A percentile compares a stretch with the other conserved stretches of the same genome.
These are phyloP conservation scores for Vulpes lagopus DNA, from an alignment of 2,113 vertebrate genomes.

Conservation along the genomic window DNA sequence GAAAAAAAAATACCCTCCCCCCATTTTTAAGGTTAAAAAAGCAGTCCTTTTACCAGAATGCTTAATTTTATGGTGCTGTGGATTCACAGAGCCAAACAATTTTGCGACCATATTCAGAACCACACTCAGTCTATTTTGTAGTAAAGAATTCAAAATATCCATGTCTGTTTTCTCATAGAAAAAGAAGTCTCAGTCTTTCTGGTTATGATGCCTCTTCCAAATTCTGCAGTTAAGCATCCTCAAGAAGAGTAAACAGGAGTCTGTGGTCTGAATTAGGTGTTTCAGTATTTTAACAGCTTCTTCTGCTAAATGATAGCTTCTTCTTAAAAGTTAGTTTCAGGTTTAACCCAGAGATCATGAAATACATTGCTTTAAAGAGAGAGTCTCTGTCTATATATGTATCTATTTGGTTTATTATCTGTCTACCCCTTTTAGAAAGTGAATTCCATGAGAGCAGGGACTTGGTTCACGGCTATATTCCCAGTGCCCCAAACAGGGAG, in stretches of 20 bases:
- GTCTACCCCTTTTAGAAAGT: background rate
- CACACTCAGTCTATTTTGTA: conserved; percentile 52
- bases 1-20: background rate
- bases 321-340: conserved; percentile 20
- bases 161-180: conserved; percentile 65
- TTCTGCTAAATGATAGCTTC: conserved; percentile 45
- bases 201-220: background rate
- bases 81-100: conserved; percentile 28
- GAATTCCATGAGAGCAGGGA: background rate
- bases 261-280: conserved; percentile 51
- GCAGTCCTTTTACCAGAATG: conserved; percentile 27
- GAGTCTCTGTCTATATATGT: background rate
- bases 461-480: background rate
- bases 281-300: conserved; percentile 31
- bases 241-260: conserved; percentile 23
- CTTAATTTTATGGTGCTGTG: conserved; percentile 58
- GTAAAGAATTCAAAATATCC: conserved; percentile 70
- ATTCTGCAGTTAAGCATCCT: conserved; percentile 14
- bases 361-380: background rate
- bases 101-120: conserved; percentile 56
- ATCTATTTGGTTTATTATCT: background rate
- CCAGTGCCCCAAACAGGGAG: background rate
- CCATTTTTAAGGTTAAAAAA: conserved; percentile 58
- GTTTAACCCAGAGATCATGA: background rate
- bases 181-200: conserved; percentile 57